Evolutionary conservation across 2,888 invertebrate species (phyloP).

Genomic region (Oxystoma pomonae): DNA sequence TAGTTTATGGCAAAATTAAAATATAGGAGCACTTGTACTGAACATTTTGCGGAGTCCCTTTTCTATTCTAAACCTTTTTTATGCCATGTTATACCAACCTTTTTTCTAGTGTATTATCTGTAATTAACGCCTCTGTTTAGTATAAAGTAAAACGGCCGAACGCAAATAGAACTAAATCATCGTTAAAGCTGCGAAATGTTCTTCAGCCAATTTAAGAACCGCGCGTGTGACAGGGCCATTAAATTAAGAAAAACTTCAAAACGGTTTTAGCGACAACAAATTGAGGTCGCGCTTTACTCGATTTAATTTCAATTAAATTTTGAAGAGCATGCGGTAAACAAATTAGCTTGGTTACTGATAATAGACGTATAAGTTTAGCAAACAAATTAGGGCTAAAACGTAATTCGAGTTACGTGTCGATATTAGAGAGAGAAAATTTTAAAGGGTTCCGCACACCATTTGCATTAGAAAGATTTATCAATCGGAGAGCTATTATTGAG

Average conservation of each 20-base stretch:
- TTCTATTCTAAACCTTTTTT: too few species aligned
- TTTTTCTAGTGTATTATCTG: too few species aligned
- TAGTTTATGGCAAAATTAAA: too few species aligned
- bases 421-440: background rate
- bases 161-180: too few species aligned
- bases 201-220: background rate
- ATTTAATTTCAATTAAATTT: background rate
- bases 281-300: background rate
- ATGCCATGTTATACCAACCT: too few species aligned
- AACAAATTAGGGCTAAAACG: background rate
- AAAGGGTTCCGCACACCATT: background rate
- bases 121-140: too few species aligned
- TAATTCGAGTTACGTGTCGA: background rate
- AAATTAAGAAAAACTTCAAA: background rate
- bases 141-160: too few species aligned
- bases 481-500: too few species aligned
- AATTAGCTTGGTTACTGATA: background rate
- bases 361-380: background rate
- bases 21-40: too few species aligned
- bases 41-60: too few species aligned
- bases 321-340: background rate
- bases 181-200: too few species aligned
- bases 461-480: too few species aligned
- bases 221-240: background rate
- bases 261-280: background rate